Conservation (phyloP, 1,140 invertebrate genomes). For the Himalopsyche phryganea region DNA sequence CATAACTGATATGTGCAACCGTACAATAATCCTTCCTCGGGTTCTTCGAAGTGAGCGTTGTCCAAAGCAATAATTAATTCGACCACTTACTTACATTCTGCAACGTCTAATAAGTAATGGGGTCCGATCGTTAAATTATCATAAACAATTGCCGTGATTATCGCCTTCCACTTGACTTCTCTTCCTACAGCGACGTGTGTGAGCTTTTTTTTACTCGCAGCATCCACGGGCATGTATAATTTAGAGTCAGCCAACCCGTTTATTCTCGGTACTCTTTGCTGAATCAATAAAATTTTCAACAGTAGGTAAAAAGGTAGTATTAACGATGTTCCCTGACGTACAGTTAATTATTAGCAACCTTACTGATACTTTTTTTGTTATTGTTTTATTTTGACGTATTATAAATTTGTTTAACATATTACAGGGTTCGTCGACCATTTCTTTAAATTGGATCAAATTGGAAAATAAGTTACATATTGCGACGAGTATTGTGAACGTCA, state of each 20-base stretch:
- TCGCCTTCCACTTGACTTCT: background rate
- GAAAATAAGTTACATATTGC: no score
- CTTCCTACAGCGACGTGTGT: background rate
- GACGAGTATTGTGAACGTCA: no score
- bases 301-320: no score
- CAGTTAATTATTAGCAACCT: no score
- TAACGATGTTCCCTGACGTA: no score
- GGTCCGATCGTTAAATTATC: conserved; percentile 16
- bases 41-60: background rate
- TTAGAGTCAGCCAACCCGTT: background rate
- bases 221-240: background rate
- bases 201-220: background rate
- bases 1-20: no score
- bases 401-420: no score
- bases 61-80: background rate
- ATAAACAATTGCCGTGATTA: conserved; percentile 21
- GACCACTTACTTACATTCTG: background rate
- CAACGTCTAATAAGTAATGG: conserved; percentile 1
- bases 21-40: no score
- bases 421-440: no score
- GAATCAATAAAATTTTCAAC: background rate
- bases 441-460: no score
- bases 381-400: no score
- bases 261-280: background rate
- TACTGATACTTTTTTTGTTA: no score